Percentiles rank a stretch among this genome's conserved stretches.
Evolutionary conservation across 2,797 vertebrate genomes (phyloP).

Genomic region (Hippoglossus hippoglossus): DNA sequence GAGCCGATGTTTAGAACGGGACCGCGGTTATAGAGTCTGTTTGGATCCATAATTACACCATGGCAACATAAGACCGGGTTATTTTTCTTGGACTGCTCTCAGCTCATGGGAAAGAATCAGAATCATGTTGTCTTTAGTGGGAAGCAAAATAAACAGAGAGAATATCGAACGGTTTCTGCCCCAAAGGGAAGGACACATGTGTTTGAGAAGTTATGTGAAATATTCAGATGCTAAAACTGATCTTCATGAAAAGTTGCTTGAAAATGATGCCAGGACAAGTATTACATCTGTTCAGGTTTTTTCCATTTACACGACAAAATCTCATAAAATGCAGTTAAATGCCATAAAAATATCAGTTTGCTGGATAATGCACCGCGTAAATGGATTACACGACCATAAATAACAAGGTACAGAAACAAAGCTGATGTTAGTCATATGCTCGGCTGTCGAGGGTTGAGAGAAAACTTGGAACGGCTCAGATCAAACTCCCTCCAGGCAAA

Average conservation of each 20-base stretch:
- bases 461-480: conserved; percentile 10
- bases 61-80: conserved; percentile 65
- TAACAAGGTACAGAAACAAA: conserved; percentile 22
- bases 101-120: conserved; percentile 74
- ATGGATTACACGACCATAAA: conserved; percentile 27
- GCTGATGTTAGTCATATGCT: conserved; percentile 31
- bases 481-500: conserved; percentile 33
- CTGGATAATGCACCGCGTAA: conserved; percentile 25
- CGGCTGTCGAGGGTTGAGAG: conserved; percentile 21
- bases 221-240: conserved; percentile 24
- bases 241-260: background rate
- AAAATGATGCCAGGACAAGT: background rate
- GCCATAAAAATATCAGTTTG: conserved; percentile 12
- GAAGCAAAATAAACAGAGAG: conserved; percentile 71
- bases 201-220: conserved; percentile 33
- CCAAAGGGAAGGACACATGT: conserved; percentile 22
- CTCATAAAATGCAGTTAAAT: conserved; percentile 16
- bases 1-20: conserved; percentile 69
- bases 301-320: conserved; percentile 2
- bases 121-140: conserved; percentile 65
- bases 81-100: conserved; percentile 76
- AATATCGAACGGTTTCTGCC: conserved; percentile 38
- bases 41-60: conserved; percentile 79
- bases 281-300: background rate
- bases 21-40: conserved; percentile 64